Evolutionary conservation across 2,113 vertebrate genomes (phyloP).

Genomic region (Nanger granti): DNA sequence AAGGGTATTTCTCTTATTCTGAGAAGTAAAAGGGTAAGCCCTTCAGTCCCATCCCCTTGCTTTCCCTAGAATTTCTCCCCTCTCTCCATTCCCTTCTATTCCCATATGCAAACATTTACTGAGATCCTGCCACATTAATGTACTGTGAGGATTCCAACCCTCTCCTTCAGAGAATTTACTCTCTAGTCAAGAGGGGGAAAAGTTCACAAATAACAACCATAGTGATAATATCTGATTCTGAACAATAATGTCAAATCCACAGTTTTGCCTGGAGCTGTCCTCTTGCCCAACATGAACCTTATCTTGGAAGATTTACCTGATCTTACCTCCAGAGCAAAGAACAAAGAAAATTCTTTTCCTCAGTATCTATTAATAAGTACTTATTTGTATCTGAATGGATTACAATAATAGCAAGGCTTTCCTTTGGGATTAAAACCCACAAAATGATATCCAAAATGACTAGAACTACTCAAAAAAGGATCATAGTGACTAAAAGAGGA

Average conservation of each 20-base stretch:
- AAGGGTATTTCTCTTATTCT: neutral
- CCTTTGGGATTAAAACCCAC: neutral
- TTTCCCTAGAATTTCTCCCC: neutral
- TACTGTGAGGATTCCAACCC: neutral
- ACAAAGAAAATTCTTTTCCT: neutral
- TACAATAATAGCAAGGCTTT: neutral
- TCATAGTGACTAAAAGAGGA: neutral
- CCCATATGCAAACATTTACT: slow-evolving; percentile 16
- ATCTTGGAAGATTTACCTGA: neutral
- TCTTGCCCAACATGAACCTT: neutral
- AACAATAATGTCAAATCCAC: neutral
- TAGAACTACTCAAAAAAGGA: neutral
- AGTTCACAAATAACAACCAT: neutral
- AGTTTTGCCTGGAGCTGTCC: neutral
- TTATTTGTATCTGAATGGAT: neutral
- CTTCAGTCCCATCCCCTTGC: neutral
- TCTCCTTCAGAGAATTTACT: slow-evolving; percentile 23
- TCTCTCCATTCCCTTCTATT: neutral
- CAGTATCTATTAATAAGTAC: neutral
- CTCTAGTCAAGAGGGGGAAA: neutral
- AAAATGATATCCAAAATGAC: neutral
- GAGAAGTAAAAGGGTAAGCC: neutral
- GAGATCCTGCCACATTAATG: neutral
- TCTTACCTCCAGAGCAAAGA: neutral
- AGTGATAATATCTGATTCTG: neutral